These are phyloP conservation scores for Mareca strepera DNA, from an alignment of 2,797 vertebrate genomes.

Conservation along the genomic window DNA sequence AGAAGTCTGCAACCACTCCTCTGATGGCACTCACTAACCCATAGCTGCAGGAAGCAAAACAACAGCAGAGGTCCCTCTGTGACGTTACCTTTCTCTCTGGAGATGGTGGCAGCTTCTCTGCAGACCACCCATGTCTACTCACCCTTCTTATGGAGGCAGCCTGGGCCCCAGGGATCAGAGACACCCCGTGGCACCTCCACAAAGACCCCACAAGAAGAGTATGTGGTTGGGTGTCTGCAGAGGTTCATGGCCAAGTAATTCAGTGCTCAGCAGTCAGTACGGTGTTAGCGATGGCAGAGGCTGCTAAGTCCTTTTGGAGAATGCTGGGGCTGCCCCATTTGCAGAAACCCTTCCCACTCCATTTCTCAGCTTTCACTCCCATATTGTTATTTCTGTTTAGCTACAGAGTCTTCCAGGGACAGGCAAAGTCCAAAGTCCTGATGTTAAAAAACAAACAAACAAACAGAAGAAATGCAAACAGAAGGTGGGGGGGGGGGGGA, in stretches of 20 bases:
- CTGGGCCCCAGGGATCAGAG: not conserved
- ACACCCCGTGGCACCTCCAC: not conserved
- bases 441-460: not conserved
- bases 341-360: not conserved
- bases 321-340: not conserved
- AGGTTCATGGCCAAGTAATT: not conserved
- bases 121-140: not conserved
- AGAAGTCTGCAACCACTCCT: not conserved
- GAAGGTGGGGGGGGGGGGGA: not conserved
- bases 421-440: not conserved
- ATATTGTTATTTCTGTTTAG: conserved; percentile 21
- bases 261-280: rapidly evolving
- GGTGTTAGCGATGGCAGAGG: not conserved
- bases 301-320: not conserved
- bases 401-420: not conserved
- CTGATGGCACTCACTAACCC: not conserved
- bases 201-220: not conserved
- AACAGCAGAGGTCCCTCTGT: not conserved
- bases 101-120: not conserved
- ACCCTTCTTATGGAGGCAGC: not conserved
- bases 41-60: not conserved
- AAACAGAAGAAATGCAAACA: not conserved
- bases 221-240: not conserved
- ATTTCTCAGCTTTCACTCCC: not conserved
- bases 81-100: not conserved